Evolutionary conservation across 2,797 vertebrate genomes (phyloP).

Genomic region (Pangasius sanitwongsei): DNA sequence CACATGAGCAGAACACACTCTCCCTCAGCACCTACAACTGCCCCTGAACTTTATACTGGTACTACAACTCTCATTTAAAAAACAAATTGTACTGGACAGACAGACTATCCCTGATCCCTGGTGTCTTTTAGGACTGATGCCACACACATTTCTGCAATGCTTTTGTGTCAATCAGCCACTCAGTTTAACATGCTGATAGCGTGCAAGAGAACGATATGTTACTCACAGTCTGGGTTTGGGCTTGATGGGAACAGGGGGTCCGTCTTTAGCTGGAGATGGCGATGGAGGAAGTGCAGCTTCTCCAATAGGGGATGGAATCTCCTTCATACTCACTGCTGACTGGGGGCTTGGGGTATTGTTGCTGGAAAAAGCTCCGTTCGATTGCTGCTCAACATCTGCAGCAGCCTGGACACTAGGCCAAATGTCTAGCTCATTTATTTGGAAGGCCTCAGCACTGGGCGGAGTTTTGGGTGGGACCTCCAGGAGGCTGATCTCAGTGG

Average conservation of each 20-base stretch:
- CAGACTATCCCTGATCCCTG: not conserved
- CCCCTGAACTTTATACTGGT: not conserved
- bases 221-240: conserved; percentile 99
- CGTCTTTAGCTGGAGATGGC: conserved; percentile 80
- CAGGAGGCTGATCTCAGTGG: conserved; percentile 82
- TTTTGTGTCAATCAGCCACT: conserved; percentile 7
- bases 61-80: not conserved
- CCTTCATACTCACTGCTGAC: conserved; percentile 51
- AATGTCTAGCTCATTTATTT: conserved; percentile 77
- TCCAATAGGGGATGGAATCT: conserved; percentile 37
- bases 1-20: not conserved
- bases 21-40: not conserved
- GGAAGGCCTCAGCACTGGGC: conserved; percentile 69
- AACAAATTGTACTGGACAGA: not conserved
- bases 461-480: conserved; percentile 82
- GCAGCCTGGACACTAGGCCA: conserved; percentile 72
- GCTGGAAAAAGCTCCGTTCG: conserved; percentile 67
- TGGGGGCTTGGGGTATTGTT: conserved; percentile 67
- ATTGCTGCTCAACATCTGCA: conserved; percentile 61
- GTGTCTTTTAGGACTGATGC: not conserved
- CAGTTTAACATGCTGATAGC: not conserved
- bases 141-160: conserved; percentile 2
- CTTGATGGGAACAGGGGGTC: conserved; percentile 87
- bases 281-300: conserved; percentile 46
- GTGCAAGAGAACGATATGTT: conserved; percentile 45